Conservation (phyloP, 2,888 invertebrate genomes). For the Petrolisthes cinctipes region DNA sequence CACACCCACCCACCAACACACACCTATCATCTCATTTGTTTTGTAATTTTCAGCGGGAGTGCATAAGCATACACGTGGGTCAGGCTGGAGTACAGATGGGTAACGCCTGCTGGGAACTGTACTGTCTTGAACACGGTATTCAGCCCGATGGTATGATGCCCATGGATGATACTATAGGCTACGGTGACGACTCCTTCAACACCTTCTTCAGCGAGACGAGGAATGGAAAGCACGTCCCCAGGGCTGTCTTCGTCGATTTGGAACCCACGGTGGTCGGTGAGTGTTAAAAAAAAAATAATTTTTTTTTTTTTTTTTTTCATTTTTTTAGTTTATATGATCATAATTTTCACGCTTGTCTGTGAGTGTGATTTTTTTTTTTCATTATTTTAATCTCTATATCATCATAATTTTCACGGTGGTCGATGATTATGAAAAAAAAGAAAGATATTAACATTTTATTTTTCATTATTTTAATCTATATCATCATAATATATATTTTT, state of each 20-base stretch:
- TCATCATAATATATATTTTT: no score
- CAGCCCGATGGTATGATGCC: slow-evolving; percentile 70
- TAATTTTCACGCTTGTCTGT: slow-evolving; percentile 76
- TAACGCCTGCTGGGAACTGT: no score
- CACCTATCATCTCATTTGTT: no score
- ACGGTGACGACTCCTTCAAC: slow-evolving; percentile 66
- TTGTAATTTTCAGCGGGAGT: slow-evolving; percentile 70
- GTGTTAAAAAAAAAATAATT: no score
- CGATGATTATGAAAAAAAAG: no score
- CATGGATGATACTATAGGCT: slow-evolving; percentile 65
- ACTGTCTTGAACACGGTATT: no score
- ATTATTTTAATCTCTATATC: neutral
- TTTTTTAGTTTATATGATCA: no score
- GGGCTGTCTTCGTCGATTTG: slow-evolving; percentile 87
- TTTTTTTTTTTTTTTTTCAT: neutral
- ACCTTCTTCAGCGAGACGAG: slow-evolving; percentile 76
- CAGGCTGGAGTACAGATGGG: slow-evolving; percentile 71
- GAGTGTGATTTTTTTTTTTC: slow-evolving; percentile 67
- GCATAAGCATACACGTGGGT: slow-evolving; percentile 72
- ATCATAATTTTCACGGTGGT: no score
- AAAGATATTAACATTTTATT: no score
- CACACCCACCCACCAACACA: no score
- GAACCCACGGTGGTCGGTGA: slow-evolving; percentile 78
- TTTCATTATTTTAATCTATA: no score
- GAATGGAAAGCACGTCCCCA: slow-evolving; percentile 88